Conservation (phyloP, 2,888 invertebrate species). For the Agrotis clavis region DNA sequence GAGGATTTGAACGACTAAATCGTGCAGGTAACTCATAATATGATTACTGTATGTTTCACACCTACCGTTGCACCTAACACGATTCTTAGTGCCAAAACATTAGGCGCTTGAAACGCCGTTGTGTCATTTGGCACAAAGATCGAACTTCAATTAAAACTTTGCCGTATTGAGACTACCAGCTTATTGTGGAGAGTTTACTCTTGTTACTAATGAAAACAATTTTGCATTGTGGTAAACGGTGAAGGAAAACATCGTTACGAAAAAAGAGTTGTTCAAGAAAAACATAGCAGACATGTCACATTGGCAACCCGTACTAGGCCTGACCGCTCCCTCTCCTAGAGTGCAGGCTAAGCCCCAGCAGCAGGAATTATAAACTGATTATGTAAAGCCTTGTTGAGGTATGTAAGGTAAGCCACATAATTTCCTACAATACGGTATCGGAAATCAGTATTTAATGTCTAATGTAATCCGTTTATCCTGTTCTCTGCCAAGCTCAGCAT, state of each 20-base stretch:
- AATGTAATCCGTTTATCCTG: too few species aligned
- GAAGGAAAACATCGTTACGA: too few species aligned
- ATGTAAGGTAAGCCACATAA: neutral
- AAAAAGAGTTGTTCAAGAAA: too few species aligned
- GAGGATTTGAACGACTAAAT: neutral
- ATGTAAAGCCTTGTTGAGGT: neutral
- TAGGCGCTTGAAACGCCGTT: conserved; percentile 16
- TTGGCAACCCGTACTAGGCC: too few species aligned
- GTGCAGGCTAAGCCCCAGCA: too few species aligned
- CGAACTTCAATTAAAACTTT: conserved; percentile 49
- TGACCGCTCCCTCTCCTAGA: too few species aligned
- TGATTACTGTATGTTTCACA: neutral
- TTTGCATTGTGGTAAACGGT: too few species aligned
- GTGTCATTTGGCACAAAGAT: conserved; percentile 40
- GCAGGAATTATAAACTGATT: too few species aligned
- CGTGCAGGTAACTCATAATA: neutral
- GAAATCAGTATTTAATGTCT: neutral
- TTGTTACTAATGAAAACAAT: neutral
- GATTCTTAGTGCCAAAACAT: conserved; percentile 36
- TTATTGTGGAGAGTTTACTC: neutral
- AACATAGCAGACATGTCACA: too few species aligned
- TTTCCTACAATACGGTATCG: neutral
- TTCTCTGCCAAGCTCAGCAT: neutral
- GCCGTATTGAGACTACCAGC: conserved; percentile 2
- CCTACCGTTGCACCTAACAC: neutral